phyloP scores from a whole-genome alignment of 2,113 vertebrate species.

The Ochotona princeps region DNA sequence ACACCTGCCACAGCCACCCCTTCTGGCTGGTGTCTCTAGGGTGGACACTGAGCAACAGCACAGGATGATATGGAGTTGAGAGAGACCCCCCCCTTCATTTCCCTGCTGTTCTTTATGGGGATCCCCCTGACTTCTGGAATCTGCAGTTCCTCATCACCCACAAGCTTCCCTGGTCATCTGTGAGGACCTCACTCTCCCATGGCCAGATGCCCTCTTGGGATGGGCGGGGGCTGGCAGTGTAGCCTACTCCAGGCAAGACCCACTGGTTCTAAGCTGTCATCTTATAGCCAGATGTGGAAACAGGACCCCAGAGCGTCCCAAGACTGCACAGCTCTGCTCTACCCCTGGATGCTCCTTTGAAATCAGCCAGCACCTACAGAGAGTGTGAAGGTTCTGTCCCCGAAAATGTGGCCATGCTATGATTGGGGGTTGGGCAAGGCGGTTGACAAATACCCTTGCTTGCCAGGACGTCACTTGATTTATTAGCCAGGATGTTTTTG shows the following conservation, averaged over 20 bases:
- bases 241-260: background rate
- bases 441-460: constrained; percentile 39
- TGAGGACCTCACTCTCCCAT: background rate
- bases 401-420: background rate
- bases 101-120: background rate
- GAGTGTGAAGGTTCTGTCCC: background rate
- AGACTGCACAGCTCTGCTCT: background rate
- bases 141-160: background rate
- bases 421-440: background rate
- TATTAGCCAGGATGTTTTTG: constrained; percentile 37
- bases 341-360: background rate
- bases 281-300: background rate
- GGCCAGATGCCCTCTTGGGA: background rate
- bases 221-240: too few relatives aligned
- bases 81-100: background rate
- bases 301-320: background rate
- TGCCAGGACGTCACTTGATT: constrained; percentile 59
- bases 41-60: background rate
- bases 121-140: background rate
- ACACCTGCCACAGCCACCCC: background rate
- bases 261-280: background rate
- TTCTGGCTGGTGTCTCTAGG: background rate
- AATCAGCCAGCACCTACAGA: background rate
- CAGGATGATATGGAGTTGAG: background rate
- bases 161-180: background rate